A percentile compares a stretch with the other conserved stretches of the same genome.
phyloP scores from a whole-genome alignment of 2,888 invertebrate genomes.

The Auanema sp. region DNA sequence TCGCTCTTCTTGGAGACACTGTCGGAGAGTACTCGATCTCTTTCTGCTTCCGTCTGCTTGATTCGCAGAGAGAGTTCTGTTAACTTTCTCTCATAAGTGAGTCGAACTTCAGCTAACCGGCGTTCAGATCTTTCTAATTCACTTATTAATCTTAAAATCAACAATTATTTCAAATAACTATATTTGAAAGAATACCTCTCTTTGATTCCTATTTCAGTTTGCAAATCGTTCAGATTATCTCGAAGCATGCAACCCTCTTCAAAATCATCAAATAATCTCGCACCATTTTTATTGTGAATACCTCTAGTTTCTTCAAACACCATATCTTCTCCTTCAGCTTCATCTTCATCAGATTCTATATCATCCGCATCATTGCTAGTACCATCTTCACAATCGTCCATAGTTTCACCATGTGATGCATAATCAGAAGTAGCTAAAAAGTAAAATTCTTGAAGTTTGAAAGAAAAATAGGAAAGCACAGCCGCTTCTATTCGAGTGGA shows the following conservation, averaged over 20 bases:
- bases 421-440: conserved; percentile 39
- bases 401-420: conserved; percentile 28
- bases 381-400: conserved; percentile 36
- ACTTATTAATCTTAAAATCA: conserved; percentile 74
- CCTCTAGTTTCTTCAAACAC: conserved; percentile 72
- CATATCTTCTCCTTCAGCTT: conserved; percentile 62
- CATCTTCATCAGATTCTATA: conserved; percentile 25
- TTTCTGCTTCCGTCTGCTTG: conserved; percentile 47
- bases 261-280: neutral
- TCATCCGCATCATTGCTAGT: conserved; percentile 56
- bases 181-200: conserved; percentile 70
- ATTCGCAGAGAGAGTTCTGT: conserved; percentile 43
- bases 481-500: no score
- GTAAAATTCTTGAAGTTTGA: neutral
- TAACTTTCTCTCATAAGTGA: conserved; percentile 50
- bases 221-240: conserved; percentile 83
- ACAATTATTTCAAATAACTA: neutral
- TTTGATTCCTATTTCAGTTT: conserved; percentile 90
- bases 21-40: conserved; percentile 47
- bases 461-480: no score
- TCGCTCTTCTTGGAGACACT: conserved; percentile 20
- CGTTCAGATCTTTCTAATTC: conserved; percentile 87
- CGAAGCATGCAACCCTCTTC: conserved; percentile 61
- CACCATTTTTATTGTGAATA: conserved; percentile 1
- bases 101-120: conserved; percentile 74